These are phyloP conservation scores for Manis pentadactyla DNA, from an alignment of 2,797 vertebrate species.

Conservation along the genomic window DNA sequence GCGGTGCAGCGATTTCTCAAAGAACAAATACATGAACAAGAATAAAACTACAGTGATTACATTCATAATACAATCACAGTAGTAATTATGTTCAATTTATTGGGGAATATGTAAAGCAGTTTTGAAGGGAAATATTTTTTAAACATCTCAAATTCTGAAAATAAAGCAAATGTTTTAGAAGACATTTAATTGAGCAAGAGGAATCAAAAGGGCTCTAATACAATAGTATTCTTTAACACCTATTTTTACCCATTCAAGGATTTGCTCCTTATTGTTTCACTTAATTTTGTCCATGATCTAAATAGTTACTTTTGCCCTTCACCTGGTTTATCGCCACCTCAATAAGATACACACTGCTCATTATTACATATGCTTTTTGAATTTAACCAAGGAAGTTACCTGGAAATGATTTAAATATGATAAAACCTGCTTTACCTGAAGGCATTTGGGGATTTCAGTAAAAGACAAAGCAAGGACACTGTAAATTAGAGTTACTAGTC, in stretches of 20 bases:
- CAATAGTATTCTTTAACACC: background rate
- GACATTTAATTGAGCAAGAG: slow-evolving; percentile 42
- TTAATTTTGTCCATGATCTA: background rate
- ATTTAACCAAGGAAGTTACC: background rate
- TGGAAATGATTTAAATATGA: background rate
- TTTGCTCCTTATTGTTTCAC: background rate
- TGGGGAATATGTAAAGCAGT: slow-evolving; percentile 50
- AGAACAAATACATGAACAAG: slow-evolving; percentile 54
- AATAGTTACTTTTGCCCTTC: background rate
- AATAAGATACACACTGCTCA: background rate
- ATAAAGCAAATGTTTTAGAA: slow-evolving; percentile 62
- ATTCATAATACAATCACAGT: slow-evolving; percentile 50
- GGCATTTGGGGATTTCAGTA: background rate
- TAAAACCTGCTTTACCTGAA: background rate
- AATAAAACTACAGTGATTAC: slow-evolving; percentile 69
- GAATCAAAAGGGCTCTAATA: slow-evolving; percentile 15
- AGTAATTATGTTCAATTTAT: slow-evolving; percentile 64
- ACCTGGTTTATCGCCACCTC: background rate
- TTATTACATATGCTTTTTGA: background rate
- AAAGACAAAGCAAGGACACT: background rate
- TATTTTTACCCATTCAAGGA: slow-evolving; percentile 1
- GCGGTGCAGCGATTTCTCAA: slow-evolving; percentile 33
- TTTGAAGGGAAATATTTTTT: slow-evolving; percentile 68
- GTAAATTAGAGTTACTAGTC: background rate
- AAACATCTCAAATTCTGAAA: slow-evolving; percentile 62